These are phyloP conservation scores for Diachrysia chrysitis DNA, from an alignment of 2,888 invertebrate genomes.

Conservation along the genomic window DNA sequence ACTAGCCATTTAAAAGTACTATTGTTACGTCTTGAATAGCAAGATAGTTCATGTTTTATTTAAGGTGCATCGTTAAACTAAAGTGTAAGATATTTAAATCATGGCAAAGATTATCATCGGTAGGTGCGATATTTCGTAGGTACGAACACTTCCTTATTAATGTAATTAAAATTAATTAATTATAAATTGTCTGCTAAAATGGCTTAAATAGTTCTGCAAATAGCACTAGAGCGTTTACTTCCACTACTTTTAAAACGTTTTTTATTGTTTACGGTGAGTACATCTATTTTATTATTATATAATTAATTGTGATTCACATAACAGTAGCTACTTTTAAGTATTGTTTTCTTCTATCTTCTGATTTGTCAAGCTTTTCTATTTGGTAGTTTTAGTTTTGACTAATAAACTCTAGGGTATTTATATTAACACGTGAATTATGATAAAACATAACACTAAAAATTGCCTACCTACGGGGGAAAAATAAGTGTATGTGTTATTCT, in stretches of 20 bases:
- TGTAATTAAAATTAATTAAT: not conserved
- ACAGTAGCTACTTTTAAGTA: slow-evolving; percentile 31
- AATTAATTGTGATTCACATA: slow-evolving; percentile 23
- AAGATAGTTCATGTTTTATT: not conserved
- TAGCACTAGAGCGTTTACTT: slow-evolving; percentile 10
- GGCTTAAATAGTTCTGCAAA: not conserved
- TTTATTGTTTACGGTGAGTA: slow-evolving; percentile 5
- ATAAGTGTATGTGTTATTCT: too few relatives aligned
- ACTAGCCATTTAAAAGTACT: not conserved
- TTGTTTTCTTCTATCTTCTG: slow-evolving; percentile 1
- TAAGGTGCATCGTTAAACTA: not conserved
- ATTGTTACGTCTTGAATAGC: not conserved
- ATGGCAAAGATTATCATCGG: not conserved
- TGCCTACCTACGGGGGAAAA: too few relatives aligned
- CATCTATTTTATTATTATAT: not conserved
- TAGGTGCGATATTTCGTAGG: not conserved
- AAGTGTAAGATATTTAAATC: not conserved
- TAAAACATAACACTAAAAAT: too few relatives aligned
- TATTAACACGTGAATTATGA: too few relatives aligned
- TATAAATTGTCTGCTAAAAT: not conserved
- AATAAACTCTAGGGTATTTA: too few relatives aligned
- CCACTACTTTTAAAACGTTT: slow-evolving; percentile 9
- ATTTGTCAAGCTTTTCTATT: not conserved
- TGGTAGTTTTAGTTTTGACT: not conserved
- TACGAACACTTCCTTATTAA: too few relatives aligned